Evolutionary conservation across 2,113 vertebrate species (phyloP).

Genomic region (Penelope pileata): DNA sequence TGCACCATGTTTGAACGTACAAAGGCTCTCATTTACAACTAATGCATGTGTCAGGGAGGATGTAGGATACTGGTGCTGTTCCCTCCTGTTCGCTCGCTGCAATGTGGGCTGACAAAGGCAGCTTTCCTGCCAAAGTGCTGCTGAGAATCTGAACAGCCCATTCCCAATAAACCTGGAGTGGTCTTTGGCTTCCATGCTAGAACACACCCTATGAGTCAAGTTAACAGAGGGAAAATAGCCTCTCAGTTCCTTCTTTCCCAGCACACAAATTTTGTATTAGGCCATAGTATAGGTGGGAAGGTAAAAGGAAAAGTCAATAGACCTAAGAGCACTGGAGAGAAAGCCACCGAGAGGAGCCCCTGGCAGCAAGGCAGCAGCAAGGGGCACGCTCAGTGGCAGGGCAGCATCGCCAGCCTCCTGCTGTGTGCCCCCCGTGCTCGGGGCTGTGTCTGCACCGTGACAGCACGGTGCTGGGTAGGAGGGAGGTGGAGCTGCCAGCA

Average conservation of each 20-base stretch:
- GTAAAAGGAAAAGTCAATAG: neutral
- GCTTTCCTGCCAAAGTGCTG: conserved; percentile 12
- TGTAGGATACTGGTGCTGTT: neutral
- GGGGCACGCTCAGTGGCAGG: neutral
- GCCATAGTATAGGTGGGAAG: neutral
- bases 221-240: neutral
- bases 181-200: conserved; percentile 2
- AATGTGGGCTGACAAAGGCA: neutral
- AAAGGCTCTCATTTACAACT: neutral
- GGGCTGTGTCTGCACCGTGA: neutral
- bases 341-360: neutral
- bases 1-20: neutral
- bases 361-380: neutral
- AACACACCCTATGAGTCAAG: conserved; percentile 18
- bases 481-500: neutral
- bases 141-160: conserved; percentile 12
- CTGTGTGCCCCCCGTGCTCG: rapidly evolving
- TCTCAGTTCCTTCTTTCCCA: neutral
- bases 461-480: neutral
- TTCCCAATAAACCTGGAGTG: conserved; percentile 31
- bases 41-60: neutral
- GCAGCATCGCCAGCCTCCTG: rapidly evolving
- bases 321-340: neutral
- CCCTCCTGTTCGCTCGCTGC: neutral
- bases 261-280: rapidly evolving